Percentiles rank a stretch among this genome's conserved stretches.
Evolutionary conservation across 2,797 vertebrate genomes (phyloP).

Genomic region (Cetoscarus ocellatus): DNA sequence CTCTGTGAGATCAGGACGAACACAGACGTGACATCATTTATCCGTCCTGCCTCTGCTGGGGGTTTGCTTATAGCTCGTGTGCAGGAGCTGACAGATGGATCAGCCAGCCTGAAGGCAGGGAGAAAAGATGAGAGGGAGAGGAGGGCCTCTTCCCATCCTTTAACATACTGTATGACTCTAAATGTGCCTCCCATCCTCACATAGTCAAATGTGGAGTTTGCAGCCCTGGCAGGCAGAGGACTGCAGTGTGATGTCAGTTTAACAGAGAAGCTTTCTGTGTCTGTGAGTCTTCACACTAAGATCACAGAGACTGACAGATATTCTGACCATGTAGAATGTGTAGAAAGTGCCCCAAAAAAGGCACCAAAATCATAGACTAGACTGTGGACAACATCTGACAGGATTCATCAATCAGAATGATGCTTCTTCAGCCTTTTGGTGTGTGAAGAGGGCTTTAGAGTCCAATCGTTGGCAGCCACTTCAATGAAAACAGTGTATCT

Average conservation of each 20-base stretch:
- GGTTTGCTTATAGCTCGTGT: conserved; percentile 60
- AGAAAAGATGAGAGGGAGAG: conserved; percentile 42
- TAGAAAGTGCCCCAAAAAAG: too few species aligned
- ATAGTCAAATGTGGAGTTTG: conserved; percentile 27
- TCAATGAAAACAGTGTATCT: too few species aligned
- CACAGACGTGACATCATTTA: conserved; percentile 76
- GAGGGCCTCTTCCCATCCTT: conserved; percentile 50
- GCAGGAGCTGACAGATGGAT: conserved; percentile 85
- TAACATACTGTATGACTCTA: conserved; percentile 50
- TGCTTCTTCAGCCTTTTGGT: too few species aligned
- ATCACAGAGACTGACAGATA: conserved; percentile 16
- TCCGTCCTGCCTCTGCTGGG: conserved; percentile 73
- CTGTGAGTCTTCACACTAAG: background rate
- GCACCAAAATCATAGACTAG: too few species aligned
- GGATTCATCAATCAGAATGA: too few species aligned
- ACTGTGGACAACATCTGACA: too few species aligned
- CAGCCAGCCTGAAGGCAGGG: conserved; percentile 72
- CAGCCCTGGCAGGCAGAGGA: conserved; percentile 17
- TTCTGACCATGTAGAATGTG: too few species aligned
- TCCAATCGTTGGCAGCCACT: too few species aligned
- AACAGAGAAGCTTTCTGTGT: background rate
- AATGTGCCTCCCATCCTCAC: conserved; percentile 42
- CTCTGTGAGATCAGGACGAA: conserved; percentile 61
- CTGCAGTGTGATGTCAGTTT: conserved; percentile 11
- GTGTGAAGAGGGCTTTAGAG: too few species aligned